Evolutionary conservation across 1,140 invertebrate genomes (phyloP).

Genomic region (Heliconius eleuchia): DNA sequence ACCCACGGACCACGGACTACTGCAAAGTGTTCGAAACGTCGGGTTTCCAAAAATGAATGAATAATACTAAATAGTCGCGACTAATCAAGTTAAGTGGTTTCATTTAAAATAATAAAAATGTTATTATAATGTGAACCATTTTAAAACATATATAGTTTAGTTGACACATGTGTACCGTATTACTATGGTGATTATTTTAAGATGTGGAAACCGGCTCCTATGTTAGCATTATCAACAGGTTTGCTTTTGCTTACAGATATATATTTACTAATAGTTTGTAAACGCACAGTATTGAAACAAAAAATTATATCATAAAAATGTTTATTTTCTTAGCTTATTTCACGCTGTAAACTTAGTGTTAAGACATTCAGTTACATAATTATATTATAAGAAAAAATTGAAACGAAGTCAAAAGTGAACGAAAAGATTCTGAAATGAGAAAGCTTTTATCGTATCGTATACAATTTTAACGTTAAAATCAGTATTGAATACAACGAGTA

Average conservation of each 20-base stretch:
- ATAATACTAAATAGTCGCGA: too few species aligned
- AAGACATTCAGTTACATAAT: neutral
- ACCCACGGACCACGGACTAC: too few species aligned
- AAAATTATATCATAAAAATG: neutral
- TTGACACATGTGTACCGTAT: constrained; percentile 2
- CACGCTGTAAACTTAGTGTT: too few species aligned
- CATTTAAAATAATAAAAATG: neutral
- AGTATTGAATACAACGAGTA: neutral
- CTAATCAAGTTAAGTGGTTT: too few species aligned
- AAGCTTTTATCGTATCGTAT: neutral
- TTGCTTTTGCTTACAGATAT: neutral
- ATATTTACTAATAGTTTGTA: neutral
- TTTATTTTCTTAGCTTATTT: too few species aligned
- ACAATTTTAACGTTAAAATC: neutral
- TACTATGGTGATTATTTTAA: constrained; percentile 5
- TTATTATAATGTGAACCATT: neutral
- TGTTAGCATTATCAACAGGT: neutral
- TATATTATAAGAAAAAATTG: neutral
- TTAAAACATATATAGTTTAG: neutral
- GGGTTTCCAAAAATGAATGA: too few species aligned
- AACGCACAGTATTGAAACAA: neutral
- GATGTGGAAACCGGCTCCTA: constrained; percentile 2
- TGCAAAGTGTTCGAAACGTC: too few species aligned
- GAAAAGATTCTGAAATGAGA: neutral
- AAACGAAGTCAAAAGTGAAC: neutral